A percentile compares a stretch with the other conserved stretches of the same genome.
Conservation (phyloP, 2,113 vertebrate genomes). For the Electrona antarctica region DNA sequence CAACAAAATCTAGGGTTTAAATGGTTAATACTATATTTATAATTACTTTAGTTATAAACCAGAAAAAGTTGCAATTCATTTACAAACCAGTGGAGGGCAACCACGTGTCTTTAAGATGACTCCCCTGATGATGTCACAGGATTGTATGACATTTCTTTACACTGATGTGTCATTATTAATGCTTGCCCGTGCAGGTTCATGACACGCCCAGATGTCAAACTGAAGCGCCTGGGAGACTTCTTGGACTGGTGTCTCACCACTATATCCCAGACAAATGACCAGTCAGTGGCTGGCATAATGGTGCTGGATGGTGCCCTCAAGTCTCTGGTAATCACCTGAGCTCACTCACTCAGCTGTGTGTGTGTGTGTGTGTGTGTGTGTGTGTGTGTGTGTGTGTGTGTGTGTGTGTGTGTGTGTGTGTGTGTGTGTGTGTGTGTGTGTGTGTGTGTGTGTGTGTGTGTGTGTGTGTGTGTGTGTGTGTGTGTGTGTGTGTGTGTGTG, state of each 20-base stretch:
- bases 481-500: not conserved
- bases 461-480: not conserved
- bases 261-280: slow-evolving; percentile 80
- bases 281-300: slow-evolving; percentile 82
- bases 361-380: slow-evolving; percentile 11
- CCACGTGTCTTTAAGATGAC: not conserved
- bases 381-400: slow-evolving; percentile 25
- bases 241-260: slow-evolving; percentile 90
- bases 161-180: slow-evolving; percentile 7
- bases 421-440: slow-evolving; percentile 24
- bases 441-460: slow-evolving; percentile 1
- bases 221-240: slow-evolving; percentile 87
- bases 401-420: slow-evolving; percentile 24
- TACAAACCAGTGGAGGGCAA: slow-evolving; percentile 60
- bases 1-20: no score
- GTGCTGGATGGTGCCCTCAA: slow-evolving; percentile 89
- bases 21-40: not conserved
- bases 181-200: slow-evolving; percentile 83
- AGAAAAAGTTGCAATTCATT: not conserved
- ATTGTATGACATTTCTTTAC: not conserved
- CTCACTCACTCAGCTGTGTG: not conserved
- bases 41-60: not conserved
- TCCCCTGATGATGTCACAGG: not conserved
- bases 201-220: slow-evolving; percentile 90
- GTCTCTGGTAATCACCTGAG: slow-evolving; percentile 84